Base-by-base conservation (phyloP, 2,797 vertebrate genomes). In the Lepus oiostolus region DNA sequence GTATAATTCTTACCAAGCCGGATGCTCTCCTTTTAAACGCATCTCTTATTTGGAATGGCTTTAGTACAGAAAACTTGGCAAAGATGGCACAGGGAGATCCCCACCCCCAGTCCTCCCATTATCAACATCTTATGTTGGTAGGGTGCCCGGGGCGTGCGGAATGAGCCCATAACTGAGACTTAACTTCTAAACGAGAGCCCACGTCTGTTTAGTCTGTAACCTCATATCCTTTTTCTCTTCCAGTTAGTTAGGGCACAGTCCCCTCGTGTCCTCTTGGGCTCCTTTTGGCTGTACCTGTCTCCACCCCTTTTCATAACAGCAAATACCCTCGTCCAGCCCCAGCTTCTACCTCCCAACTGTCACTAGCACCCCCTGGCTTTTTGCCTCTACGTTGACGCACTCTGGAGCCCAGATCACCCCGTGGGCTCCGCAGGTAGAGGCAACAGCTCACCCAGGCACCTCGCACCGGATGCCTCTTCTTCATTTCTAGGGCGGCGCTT, bases 1-100 rank as follows among this genome's bases (percentile, higher is more conserved):
- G 47, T 21, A 32, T 22, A n/a, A 79, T 77, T 88, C 63, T 88
- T 88, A 92, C 35, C 50, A 90, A 81, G 86, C 35, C n/a, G 6
- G 54, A 88, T 42, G 28, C 22, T 38, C 21, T 90, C 50, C 42
- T 82, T 76, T 74, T 17, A 13, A 76, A 19, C 47, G 30, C 2
- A 30, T 32, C 28, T 72, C 47, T 91, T 47, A 83, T 94, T 94
- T 88, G 71, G 68, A 68, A 86, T 24, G 81, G 79, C 90, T 90
- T 94, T 58, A 60, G 82, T 79, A 58, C 30, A 77, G 90, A 52
- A 96, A 70, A 70, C 42, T 42, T 81, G 79, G 67, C 16, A 32
- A 63, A 83, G 42, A 68, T 3, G 70, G 71, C 32, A 42, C 42
- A 60, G 63, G 28, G 21, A 58, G 16, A 65, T 17, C 30, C 24